phyloP scores from a whole-genome alignment of 2,888 invertebrate genomes.

The Parochlus steinenii region DNA sequence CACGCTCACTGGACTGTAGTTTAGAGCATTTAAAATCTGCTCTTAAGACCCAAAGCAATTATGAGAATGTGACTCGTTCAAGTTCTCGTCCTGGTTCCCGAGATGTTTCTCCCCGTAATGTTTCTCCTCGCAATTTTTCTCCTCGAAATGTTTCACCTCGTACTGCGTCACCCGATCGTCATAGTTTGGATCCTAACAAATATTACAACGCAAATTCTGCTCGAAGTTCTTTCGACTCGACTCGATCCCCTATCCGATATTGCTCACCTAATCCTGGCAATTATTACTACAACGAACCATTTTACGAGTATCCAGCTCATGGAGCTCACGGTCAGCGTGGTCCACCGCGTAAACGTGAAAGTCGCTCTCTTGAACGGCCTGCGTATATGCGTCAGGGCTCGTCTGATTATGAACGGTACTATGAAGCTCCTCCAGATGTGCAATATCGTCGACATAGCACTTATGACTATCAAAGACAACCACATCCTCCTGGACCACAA shows the following conservation, averaged over 20 bases:
- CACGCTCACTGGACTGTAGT: slow-evolving; percentile 9
- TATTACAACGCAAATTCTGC: slow-evolving; percentile 8
- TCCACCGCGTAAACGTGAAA: slow-evolving; percentile 3
- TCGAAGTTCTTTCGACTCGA: slow-evolving; percentile 10
- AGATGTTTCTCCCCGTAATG: no score
- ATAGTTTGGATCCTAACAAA: not conserved
- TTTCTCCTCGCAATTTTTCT: no score
- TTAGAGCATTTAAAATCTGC: slow-evolving; percentile 11
- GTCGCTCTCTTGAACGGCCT: slow-evolving; percentile 11
- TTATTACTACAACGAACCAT: slow-evolving; percentile 7
- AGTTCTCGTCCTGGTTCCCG: no score
- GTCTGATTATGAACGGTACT: slow-evolving; percentile 11
- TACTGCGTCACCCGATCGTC: no score
- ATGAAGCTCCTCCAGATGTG: slow-evolving; percentile 9
- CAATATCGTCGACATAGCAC: slow-evolving; percentile 9
- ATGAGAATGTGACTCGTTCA: slow-evolving; percentile 5
- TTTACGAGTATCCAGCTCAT: no score
- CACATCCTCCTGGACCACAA: slow-evolving; percentile 10
- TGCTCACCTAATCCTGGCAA: slow-evolving; percentile 9
- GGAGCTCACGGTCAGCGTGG: slow-evolving; percentile 9
- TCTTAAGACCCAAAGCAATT: slow-evolving; percentile 10
- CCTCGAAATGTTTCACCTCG: no score
- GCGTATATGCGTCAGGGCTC: slow-evolving; percentile 11
- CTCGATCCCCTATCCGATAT: slow-evolving; percentile 11
- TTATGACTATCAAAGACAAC: no score